phyloP scores from a whole-genome alignment of 1,140 invertebrate species.

The Procambarus clarkii region DNA sequence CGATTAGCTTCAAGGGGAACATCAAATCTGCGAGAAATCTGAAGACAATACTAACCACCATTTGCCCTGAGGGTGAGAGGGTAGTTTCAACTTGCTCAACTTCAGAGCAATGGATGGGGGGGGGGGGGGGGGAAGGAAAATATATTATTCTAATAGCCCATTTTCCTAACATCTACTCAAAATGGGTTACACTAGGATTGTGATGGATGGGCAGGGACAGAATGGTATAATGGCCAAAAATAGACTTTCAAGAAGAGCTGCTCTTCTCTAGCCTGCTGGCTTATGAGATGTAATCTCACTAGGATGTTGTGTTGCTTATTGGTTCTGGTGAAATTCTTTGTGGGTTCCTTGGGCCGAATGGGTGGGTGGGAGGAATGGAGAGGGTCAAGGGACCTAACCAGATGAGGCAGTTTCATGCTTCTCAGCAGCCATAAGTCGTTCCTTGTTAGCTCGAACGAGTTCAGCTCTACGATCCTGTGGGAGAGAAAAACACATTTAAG shows the following conservation, averaged over 20 bases:
- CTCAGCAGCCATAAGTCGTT: slow-evolving; percentile 77
- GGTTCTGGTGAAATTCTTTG: slow-evolving; percentile 10
- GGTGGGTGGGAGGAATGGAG: slow-evolving; percentile 48
- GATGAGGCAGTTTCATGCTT: slow-evolving; percentile 80
- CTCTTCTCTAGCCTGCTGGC: slow-evolving; percentile 11
- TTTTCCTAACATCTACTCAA: slow-evolving; percentile 30
- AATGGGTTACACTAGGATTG: slow-evolving; percentile 44
- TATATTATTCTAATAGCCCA: slow-evolving; percentile 3
- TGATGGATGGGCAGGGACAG: slow-evolving; percentile 41
- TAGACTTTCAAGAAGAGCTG: background rate
- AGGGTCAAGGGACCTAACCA: slow-evolving; percentile 76
- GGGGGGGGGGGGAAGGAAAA: background rate
- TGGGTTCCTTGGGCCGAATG: slow-evolving; percentile 41
- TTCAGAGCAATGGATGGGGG: slow-evolving; percentile 20
- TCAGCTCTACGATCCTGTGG: slow-evolving; percentile 88
- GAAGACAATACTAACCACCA: slow-evolving; percentile 14
- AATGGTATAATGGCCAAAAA: slow-evolving; percentile 5
- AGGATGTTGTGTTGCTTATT: background rate
- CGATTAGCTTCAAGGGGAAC: slow-evolving; percentile 60
- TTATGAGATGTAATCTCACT: slow-evolving; percentile 13
- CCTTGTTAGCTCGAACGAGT: slow-evolving; percentile 90
- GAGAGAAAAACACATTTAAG: background rate
- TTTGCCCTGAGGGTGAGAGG: slow-evolving; percentile 6
- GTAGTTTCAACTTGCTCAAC: slow-evolving; percentile 29
- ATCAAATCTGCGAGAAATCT: slow-evolving; percentile 41